These are phyloP conservation scores for Grantiella picta DNA, from an alignment of 2,113 vertebrate species.

Conservation along the genomic window DNA sequence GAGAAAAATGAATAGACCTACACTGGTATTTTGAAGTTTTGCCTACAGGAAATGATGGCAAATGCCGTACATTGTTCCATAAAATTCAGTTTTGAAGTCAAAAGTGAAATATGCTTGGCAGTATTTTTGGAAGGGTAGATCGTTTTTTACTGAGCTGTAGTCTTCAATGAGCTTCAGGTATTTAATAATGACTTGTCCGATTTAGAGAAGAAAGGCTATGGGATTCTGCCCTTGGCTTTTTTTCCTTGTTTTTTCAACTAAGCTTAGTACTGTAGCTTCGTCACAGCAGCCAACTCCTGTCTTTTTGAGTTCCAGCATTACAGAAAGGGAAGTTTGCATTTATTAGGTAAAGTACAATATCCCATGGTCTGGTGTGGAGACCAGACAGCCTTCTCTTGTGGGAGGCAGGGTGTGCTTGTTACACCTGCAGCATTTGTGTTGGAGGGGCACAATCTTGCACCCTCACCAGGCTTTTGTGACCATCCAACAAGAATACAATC, in stretches of 20 bases:
- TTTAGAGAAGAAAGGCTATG: background rate
- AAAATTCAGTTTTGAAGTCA: background rate
- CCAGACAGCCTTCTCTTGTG: too few relatives aligned
- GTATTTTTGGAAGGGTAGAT: background rate
- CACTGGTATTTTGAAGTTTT: background rate
- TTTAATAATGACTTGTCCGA: background rate
- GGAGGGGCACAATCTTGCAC: background rate
- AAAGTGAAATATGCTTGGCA: background rate
- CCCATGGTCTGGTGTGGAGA: background rate
- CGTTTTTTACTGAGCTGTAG: background rate
- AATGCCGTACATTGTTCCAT: background rate
- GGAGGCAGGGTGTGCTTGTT: background rate
- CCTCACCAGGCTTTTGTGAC: background rate
- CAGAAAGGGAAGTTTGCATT: background rate
- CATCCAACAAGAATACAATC: background rate
- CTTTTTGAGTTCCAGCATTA: background rate
- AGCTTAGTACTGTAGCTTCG: background rate
- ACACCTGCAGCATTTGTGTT: background rate
- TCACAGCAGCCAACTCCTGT: background rate
- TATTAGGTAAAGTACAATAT: background rate
- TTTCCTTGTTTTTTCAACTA: background rate
- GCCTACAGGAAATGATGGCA: background rate
- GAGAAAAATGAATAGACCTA: background rate
- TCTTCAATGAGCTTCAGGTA: background rate
- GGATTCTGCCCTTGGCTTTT: background rate